Evolutionary conservation across 2,797 vertebrate species (phyloP).

Genomic region (Malacoctenus gilli): DNA sequence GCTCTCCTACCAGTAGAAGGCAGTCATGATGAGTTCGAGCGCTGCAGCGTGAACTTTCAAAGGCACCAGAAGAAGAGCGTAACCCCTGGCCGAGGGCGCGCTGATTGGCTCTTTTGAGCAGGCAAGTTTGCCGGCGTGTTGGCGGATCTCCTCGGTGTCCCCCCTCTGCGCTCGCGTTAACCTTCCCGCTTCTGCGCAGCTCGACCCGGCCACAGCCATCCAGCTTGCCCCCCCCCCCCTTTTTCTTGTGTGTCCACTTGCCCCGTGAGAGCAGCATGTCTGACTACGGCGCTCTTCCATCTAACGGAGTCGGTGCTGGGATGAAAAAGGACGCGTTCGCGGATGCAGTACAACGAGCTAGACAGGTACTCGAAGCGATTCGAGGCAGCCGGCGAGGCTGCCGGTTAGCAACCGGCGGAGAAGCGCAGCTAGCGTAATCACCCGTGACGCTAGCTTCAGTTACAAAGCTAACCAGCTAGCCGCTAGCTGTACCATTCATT

Average conservation of each 20-base stretch:
- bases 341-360: slow-evolving; percentile 91
- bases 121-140: slow-evolving; percentile 68
- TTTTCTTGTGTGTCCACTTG: slow-evolving; percentile 29
- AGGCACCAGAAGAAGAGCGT: slow-evolving; percentile 23
- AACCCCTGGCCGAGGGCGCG: slow-evolving; percentile 25
- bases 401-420: too few species aligned
- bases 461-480: not conserved
- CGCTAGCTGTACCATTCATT: too few species aligned
- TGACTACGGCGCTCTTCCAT: slow-evolving; percentile 87
- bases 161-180: slow-evolving; percentile 54
- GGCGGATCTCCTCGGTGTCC: slow-evolving; percentile 41
- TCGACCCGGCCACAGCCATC: slow-evolving; percentile 72
- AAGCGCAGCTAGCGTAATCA: too few species aligned
- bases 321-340: slow-evolving; percentile 94
- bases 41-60: not conserved
- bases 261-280: slow-evolving; percentile 79
- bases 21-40: not conserved
- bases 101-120: slow-evolving; percentile 75
- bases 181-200: slow-evolving; percentile 85
- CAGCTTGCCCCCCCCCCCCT: slow-evolving; percentile 46
- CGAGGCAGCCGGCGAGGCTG: too few species aligned
- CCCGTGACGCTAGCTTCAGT: not conserved
- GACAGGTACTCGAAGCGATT: slow-evolving; percentile 83
- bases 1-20: slow-evolving; percentile 38
- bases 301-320: slow-evolving; percentile 85